Conservation (phyloP, 2,797 vertebrate genomes). For the Pelodytes ibericus region DNA sequence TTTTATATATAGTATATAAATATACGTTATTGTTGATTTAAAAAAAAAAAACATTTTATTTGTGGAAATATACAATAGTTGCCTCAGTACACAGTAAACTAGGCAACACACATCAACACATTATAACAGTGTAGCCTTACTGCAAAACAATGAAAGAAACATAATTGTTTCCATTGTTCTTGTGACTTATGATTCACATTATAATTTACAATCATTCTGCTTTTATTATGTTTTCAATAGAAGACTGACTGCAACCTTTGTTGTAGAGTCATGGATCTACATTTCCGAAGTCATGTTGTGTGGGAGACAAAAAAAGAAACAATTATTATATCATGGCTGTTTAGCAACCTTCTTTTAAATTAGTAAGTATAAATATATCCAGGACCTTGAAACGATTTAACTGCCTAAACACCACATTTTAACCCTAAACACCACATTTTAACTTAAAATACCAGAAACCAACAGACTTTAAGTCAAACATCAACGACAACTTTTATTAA, state of each 20-base stretch:
- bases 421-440: background rate
- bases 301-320: background rate
- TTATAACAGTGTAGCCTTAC: background rate
- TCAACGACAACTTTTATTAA: too few species aligned
- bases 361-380: background rate
- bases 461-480: too few species aligned
- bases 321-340: background rate
- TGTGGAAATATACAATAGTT: background rate
- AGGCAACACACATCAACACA: background rate
- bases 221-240: background rate
- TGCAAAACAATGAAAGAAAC: background rate
- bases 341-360: background rate
- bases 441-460: too few species aligned
- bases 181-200: background rate
- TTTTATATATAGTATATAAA: background rate
- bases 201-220: background rate
- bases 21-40: too few species aligned
- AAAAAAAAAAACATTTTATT: background rate
- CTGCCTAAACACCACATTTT: background rate
- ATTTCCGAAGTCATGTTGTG: background rate
- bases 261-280: background rate
- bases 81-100: too few species aligned
- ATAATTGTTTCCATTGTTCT: background rate
- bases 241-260: background rate
- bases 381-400: constrained; percentile 1